phyloP scores from a whole-genome alignment of 2,888 invertebrate species.

The Drosophila parthenogenetica region DNA sequence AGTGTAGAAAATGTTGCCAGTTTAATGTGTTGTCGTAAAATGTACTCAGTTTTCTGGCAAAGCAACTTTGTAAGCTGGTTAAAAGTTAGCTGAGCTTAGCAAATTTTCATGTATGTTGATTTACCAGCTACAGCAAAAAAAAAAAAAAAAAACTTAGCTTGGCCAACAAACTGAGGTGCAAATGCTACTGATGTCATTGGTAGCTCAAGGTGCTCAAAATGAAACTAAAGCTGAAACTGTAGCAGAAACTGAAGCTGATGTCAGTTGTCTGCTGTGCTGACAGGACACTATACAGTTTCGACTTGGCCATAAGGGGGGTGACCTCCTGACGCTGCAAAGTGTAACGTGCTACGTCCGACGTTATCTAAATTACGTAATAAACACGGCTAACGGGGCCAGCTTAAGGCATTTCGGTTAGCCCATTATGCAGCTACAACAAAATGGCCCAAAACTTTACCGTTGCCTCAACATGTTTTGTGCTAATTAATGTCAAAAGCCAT shows the following conservation, averaged over 20 bases:
- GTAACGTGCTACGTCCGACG: constrained; percentile 7
- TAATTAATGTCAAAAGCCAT: constrained; percentile 77
- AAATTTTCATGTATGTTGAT: constrained; percentile 46
- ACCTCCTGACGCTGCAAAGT: background rate
- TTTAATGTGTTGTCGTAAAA: constrained; percentile 20
- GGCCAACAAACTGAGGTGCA: constrained; percentile 21
- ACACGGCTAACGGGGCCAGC: constrained; percentile 48
- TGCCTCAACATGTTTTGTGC: constrained; percentile 66
- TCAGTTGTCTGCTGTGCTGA: constrained; percentile 35
- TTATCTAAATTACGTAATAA: constrained; percentile 66
- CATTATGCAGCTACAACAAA: constrained; percentile 71
- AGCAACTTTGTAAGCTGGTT: constrained; percentile 45
- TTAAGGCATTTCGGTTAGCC: constrained; percentile 38
- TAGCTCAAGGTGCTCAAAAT: constrained; percentile 34
- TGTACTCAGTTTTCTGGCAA: constrained; percentile 14
- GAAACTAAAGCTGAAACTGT: constrained; percentile 19
- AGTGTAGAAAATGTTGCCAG: constrained; percentile 22
- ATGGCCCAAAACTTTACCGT: constrained; percentile 68
- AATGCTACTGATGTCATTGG: constrained; percentile 35
- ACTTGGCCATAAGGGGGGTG: background rate
- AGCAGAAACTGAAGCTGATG: constrained; percentile 8
- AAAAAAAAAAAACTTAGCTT: constrained; percentile 26
- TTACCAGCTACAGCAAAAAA: constrained; percentile 23
- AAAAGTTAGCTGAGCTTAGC: constrained; percentile 42
- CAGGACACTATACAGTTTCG: constrained; percentile 36